These are phyloP conservation scores for Teleiodes luculella DNA, from an alignment of 2,888 invertebrate species.

Conservation along the genomic window DNA sequence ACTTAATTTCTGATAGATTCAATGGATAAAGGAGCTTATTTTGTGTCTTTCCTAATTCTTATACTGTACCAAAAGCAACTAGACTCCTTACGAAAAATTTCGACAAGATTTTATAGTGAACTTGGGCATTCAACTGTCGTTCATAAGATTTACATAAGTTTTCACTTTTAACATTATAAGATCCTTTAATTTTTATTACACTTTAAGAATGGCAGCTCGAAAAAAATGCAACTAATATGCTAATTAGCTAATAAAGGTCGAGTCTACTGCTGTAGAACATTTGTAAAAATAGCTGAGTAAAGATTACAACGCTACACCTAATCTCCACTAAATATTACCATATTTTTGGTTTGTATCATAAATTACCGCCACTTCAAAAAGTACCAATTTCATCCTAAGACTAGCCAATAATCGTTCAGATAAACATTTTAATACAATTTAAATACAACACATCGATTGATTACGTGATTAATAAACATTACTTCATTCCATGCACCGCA, in stretches of 20 bases:
- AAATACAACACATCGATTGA: constrained; percentile 33
- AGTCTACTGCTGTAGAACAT: background rate
- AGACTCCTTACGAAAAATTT: too few relatives aligned
- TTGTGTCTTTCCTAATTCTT: too few relatives aligned
- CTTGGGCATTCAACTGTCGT: too few relatives aligned
- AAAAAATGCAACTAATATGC: too few relatives aligned
- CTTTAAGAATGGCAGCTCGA: background rate
- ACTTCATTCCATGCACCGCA: constrained; percentile 29
- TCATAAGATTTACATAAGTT: too few relatives aligned
- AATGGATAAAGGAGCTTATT: too few relatives aligned
- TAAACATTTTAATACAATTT: constrained; percentile 31
- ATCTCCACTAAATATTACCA: constrained; percentile 35
- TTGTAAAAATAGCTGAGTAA: background rate
- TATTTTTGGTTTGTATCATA: constrained; percentile 50
- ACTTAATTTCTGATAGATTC: too few relatives aligned
- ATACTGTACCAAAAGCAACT: too few relatives aligned
- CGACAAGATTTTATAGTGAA: too few relatives aligned
- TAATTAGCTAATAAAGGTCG: background rate
- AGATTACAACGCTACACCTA: constrained; percentile 24
- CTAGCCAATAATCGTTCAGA: constrained; percentile 36
- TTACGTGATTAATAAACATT: constrained; percentile 23
- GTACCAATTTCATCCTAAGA: constrained; percentile 30
- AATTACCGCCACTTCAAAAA: constrained; percentile 27
- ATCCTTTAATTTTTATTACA: background rate
- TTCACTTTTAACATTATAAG: background rate